Conservation (phyloP, 2,113 vertebrate species). For the Ptychochromis oligacanthus region DNA sequence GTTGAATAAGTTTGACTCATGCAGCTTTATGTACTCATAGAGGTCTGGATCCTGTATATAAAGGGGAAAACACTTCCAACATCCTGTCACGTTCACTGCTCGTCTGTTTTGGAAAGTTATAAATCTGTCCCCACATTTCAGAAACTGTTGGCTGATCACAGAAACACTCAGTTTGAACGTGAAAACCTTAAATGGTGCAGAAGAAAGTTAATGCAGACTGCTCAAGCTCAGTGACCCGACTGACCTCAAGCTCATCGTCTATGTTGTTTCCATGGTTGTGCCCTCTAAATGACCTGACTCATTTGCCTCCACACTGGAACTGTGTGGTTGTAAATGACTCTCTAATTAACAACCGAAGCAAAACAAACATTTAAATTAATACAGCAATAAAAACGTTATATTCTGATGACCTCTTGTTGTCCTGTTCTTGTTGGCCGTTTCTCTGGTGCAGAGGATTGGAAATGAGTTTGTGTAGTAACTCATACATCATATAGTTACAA, state of each 20-base stretch:
- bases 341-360: not conserved
- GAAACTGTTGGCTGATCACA: not conserved
- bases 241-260: too few species aligned
- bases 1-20: rapidly evolving
- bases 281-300: not conserved
- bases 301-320: not conserved
- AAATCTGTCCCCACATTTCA: not conserved
- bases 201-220: not conserved
- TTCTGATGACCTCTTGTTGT: not conserved
- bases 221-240: not conserved
- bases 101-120: not conserved
- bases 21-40: not conserved
- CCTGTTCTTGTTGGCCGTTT: too few species aligned
- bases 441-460: not conserved
- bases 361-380: not conserved
- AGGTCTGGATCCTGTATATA: not conserved
- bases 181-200: not conserved
- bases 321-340: rapidly evolving
- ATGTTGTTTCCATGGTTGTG: rapidly evolving
- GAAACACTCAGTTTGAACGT: not conserved
- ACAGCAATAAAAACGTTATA: rapidly evolving
- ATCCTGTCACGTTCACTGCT: too few species aligned
- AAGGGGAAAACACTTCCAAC: not conserved
- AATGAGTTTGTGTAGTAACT: not conserved
- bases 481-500: too few species aligned